Percentiles rank a stretch among this genome's conserved stretches.
These are phyloP conservation scores for Thecocarcelia acutangulata DNA, from an alignment of 2,888 invertebrate species.

Conservation along the genomic window DNA sequence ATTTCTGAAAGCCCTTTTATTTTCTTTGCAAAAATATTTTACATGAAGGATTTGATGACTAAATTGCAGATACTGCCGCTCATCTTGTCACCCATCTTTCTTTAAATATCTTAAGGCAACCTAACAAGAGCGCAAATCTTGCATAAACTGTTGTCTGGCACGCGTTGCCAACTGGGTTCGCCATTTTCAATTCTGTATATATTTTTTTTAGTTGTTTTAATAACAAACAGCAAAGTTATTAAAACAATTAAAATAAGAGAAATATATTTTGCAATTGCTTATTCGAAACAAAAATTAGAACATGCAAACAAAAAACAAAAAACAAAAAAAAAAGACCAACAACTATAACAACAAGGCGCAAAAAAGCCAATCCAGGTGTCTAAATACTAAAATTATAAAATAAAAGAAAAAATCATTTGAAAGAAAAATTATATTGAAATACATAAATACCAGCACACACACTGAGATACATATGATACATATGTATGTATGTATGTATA, in stretches of 20 bases:
- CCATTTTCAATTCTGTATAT: too few relatives aligned
- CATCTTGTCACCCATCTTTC: too few relatives aligned
- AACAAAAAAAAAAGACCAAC: conserved; percentile 9
- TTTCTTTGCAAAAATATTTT: too few relatives aligned
- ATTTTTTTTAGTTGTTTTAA: conserved; percentile 10
- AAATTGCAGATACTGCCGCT: too few relatives aligned
- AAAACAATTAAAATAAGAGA: conserved; percentile 5
- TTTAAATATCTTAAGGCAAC: too few relatives aligned
- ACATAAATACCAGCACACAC: conserved; percentile 12
- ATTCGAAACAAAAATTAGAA: conserved; percentile 9
- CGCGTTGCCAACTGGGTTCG: too few relatives aligned
- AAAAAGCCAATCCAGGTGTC: conserved; percentile 61
- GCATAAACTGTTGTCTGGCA: too few relatives aligned
- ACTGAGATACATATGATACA: too few relatives aligned
- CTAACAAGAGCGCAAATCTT: too few relatives aligned
- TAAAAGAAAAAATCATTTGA: conserved; percentile 15
- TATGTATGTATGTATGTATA: neutral
- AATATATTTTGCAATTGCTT: too few relatives aligned
- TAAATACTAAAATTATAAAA: conserved; percentile 47
- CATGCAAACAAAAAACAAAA: conserved; percentile 29
- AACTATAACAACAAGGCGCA: conserved; percentile 8
- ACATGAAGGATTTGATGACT: too few relatives aligned
- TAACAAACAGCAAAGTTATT: conserved; percentile 29
- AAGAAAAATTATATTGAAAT: conserved; percentile 12
- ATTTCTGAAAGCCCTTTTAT: too few relatives aligned